Base-by-base conservation (phyloP, 1,140 invertebrate genomes). In the Platorchestia sp. region DNA sequence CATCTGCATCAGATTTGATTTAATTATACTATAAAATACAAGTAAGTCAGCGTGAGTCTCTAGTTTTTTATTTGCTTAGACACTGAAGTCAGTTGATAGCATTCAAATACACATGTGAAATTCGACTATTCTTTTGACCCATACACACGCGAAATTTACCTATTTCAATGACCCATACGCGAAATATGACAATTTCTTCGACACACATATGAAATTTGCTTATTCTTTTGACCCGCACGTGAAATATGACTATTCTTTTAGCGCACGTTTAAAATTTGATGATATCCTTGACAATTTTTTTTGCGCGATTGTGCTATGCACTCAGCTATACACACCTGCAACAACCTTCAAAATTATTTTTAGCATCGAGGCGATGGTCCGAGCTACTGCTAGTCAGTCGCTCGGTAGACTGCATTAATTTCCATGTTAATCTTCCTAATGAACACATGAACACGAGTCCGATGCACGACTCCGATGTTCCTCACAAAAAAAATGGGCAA, bases 331-430 rank as follows among this genome's bases (percentile, higher is more conserved):
- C 59, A 27, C 36, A 7, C 6, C 47, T 75, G 59, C 36, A 75
- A 75, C 59, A 36, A 75, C 59, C 59, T 75, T 75, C 59, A 75
- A 75, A 75, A 75, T 75, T 75, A 75, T 75, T 75, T 75, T 75
- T 75, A 75, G 59, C 59, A 75, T 3, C 36, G 36, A 75, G 59
- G 1, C 59, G 27, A 75, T 75, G 59, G 36, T 19, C 59, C 27
- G 14, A 75, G 59, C 59, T 19, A 27, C 10, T 27, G 59, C 59
- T 27, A 36, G 14, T 75, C 59, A 36, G 14, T 75, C 14, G 59
- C 59, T 75, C 59, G 59, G 59, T 36, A 14, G 59, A 75, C 59
- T 10, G 14, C 59, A 22, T 36, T 75, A 27, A 75, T 75, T 75
- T 75, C 59, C 59, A 27, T 75, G 59, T 75, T 36, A 10, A 75